Conservation (phyloP, 2,113 vertebrate species). For the Pardalotus punctatus region DNA sequence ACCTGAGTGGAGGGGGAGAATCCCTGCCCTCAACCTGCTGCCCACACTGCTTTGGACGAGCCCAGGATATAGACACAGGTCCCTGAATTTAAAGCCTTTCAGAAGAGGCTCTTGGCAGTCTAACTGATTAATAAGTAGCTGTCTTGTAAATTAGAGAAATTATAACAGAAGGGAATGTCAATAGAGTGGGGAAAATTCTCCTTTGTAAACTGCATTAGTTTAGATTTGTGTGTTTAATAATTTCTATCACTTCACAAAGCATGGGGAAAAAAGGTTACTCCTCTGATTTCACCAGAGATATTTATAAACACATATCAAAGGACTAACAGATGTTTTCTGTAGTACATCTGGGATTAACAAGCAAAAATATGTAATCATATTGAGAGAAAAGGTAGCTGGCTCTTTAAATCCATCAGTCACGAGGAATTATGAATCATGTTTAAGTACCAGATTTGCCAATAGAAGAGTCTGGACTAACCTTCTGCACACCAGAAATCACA, state of each 20-base stretch:
- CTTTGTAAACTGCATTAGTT: not conserved
- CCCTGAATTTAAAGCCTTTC: not conserved
- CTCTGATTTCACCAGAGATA: not conserved
- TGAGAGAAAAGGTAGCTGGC: not conserved
- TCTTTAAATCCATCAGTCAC: not conserved
- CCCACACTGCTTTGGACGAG: not conserved
- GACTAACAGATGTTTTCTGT: not conserved
- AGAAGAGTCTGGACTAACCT: not conserved
- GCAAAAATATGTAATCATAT: not conserved
- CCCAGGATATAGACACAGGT: not conserved
- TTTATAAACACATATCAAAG: not conserved
- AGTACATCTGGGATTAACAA: not conserved
- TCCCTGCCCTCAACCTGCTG: not conserved
- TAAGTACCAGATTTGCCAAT: not conserved
- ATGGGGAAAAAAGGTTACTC: not conserved
- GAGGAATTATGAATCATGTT: not conserved
- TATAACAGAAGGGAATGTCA: not conserved
- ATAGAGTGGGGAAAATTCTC: not conserved
- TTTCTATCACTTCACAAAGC: not conserved
- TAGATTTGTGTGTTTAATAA: not conserved
- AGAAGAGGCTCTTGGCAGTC: not conserved
- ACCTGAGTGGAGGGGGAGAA: not conserved
- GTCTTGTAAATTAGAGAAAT: not conserved
- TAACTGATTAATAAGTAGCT: not conserved
- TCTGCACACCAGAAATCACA: not conserved